Evolutionary conservation across 2,113 vertebrate species (phyloP).

Genomic region (Argyrosomus japonicus): DNA sequence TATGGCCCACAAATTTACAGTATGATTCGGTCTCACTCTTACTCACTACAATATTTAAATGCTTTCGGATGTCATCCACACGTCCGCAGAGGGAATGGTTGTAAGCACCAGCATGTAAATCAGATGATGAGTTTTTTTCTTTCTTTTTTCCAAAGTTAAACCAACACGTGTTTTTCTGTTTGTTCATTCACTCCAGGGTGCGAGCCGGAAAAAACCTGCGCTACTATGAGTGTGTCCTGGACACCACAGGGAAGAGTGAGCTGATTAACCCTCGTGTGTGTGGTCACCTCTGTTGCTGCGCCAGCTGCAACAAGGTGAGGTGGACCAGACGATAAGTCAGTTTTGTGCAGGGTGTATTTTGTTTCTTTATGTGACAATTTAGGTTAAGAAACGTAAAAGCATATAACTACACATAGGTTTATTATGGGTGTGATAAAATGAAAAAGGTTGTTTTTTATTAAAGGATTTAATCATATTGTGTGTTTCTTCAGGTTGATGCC

Average conservation of each 20-base stretch:
- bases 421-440: not conserved
- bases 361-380: not conserved
- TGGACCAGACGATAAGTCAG: not conserved
- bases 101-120: not conserved
- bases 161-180: not conserved
- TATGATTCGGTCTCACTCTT: not conserved
- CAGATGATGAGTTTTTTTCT: not conserved
- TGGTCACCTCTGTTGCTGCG: slow-evolving; percentile 90
- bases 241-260: slow-evolving; percentile 79
- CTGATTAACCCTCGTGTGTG: slow-evolving; percentile 87
- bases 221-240: slow-evolving; percentile 86
- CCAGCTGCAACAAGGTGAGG: slow-evolving; percentile 86
- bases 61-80: not conserved
- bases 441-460: not conserved
- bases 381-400: not conserved
- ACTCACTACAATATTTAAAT: not conserved
- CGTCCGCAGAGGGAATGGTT: not conserved
- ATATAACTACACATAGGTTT: not conserved
- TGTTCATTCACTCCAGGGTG: slow-evolving; percentile 76
- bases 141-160: not conserved
- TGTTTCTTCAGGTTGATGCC: slow-evolving; percentile 89
- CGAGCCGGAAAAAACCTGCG: slow-evolving; percentile 89
- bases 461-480: not conserved
- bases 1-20: not conserved
- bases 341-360: not conserved